Evolutionary conservation across 2,113 vertebrate species (phyloP).

Genomic region (Barbus barbus): DNA sequence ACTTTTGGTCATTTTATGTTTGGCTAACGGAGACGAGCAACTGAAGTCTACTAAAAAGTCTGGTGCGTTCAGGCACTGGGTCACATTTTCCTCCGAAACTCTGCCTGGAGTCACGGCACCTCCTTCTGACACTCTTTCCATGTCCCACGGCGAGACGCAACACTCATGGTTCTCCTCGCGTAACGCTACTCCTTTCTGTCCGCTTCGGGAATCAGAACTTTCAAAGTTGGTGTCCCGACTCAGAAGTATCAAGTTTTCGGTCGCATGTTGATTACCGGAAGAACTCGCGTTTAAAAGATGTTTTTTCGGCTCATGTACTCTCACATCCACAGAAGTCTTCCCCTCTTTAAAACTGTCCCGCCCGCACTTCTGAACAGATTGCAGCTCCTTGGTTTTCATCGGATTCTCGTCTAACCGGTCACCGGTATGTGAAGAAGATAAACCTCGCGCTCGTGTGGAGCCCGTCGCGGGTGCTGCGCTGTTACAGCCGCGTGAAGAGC

Average conservation of each 20-base stretch:
- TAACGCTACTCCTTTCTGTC: slow-evolving; percentile 39
- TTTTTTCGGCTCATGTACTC: background rate
- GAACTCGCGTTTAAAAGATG: slow-evolving; percentile 30
- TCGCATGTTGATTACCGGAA: slow-evolving; percentile 35
- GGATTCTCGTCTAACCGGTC: slow-evolving; percentile 60
- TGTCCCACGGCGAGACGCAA: slow-evolving; percentile 63
- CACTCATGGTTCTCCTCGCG: slow-evolving; percentile 68
- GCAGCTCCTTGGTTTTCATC: slow-evolving; percentile 71
- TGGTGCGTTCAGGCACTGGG: slow-evolving; percentile 6
- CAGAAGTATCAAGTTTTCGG: slow-evolving; percentile 17
- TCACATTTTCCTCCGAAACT: slow-evolving; percentile 25
- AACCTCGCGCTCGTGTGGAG: slow-evolving; percentile 42
- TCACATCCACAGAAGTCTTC: background rate
- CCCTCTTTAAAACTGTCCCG: slow-evolving; percentile 48
- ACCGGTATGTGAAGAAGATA: slow-evolving; percentile 41
- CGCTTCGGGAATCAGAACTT: slow-evolving; percentile 36
- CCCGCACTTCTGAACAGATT: slow-evolving; percentile 65
- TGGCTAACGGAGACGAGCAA: background rate
- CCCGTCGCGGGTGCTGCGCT: slow-evolving; percentile 53
- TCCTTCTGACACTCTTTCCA: slow-evolving; percentile 68
- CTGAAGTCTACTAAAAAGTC: slow-evolving; percentile 41
- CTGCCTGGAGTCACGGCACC: slow-evolving; percentile 8
- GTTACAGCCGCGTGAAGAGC: slow-evolving; percentile 58
- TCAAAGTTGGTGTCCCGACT: slow-evolving; percentile 51
- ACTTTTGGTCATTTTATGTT: slow-evolving; percentile 62